These are phyloP conservation scores for Carlito syrichta DNA, from an alignment of 2,113 vertebrate species.

Conservation along the genomic window DNA sequence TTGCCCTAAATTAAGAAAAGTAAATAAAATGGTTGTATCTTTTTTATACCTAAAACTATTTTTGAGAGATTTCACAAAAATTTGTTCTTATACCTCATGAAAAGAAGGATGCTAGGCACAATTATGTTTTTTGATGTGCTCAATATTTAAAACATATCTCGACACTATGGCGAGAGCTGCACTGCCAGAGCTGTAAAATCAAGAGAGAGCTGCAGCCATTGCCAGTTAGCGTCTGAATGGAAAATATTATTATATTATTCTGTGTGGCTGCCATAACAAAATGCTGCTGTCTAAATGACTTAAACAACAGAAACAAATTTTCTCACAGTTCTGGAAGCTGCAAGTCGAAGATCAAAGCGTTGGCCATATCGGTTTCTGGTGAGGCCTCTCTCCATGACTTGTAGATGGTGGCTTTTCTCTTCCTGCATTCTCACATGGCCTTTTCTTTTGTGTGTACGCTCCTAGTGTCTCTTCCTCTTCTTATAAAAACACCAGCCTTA, in stretches of 20 bases:
- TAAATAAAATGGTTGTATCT: not conserved
- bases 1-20: not conserved
- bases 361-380: not conserved
- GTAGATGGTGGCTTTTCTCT: not conserved
- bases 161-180: not conserved
- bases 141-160: not conserved
- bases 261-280: not conserved
- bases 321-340: not conserved
- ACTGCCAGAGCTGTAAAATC: not conserved
- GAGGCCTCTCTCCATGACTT: not conserved
- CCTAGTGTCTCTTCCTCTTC: not conserved
- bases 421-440: fast-evolving
- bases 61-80: not conserved
- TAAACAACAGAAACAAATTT: not conserved
- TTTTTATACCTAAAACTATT: not conserved
- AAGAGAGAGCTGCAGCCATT: not conserved
- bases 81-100: not conserved
- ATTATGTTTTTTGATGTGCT: not conserved
- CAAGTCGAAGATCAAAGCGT: not conserved
- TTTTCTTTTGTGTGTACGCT: no score
- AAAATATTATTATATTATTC: not conserved
- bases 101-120: not conserved
- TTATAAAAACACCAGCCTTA: not conserved
- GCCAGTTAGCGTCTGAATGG: not conserved
- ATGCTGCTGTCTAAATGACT: not conserved